These are phyloP conservation scores for Sparus aurata DNA, from an alignment of 2,797 vertebrate species.

Conservation along the genomic window DNA sequence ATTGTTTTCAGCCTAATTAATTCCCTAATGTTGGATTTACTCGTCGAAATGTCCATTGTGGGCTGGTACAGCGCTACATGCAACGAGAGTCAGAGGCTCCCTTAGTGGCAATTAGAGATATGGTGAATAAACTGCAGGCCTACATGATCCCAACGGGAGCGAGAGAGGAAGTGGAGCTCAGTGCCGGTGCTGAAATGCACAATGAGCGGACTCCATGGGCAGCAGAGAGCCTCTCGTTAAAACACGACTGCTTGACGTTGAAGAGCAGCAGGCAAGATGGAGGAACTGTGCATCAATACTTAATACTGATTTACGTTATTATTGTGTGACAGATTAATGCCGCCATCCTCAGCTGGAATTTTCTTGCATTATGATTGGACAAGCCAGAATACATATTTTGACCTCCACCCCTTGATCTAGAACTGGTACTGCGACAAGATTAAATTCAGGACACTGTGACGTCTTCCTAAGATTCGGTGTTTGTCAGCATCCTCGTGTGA, in stretches of 20 bases:
- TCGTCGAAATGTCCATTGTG: slow-evolving; percentile 77
- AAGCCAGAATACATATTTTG: not conserved
- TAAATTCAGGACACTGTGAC: no score
- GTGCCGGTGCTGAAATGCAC: slow-evolving; percentile 36
- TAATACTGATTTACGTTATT: slow-evolving; percentile 8
- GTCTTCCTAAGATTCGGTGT: no score
- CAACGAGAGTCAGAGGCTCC: slow-evolving; percentile 69
- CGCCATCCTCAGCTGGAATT: not conserved
- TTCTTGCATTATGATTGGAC: slow-evolving; percentile 2
- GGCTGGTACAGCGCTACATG: slow-evolving; percentile 61
- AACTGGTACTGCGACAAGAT: no score
- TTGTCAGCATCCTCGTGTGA: no score
- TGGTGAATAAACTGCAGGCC: slow-evolving; percentile 71
- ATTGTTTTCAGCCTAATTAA: slow-evolving; percentile 87
- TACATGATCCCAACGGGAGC: slow-evolving; percentile 63
- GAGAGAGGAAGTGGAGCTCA: slow-evolving; percentile 54
- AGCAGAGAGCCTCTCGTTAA: slow-evolving; percentile 46
- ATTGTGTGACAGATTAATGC: slow-evolving; percentile 23
- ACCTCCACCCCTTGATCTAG: no score
- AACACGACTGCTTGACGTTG: slow-evolving; percentile 36
- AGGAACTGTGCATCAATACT: slow-evolving; percentile 35
- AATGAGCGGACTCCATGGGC: slow-evolving; percentile 42
- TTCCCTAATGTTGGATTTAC: slow-evolving; percentile 86
- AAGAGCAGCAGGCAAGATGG: slow-evolving; percentile 23
- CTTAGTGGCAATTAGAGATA: slow-evolving; percentile 81